phyloP scores from a whole-genome alignment of 2,888 invertebrate genomes.

The Acleris holmiana region DNA sequence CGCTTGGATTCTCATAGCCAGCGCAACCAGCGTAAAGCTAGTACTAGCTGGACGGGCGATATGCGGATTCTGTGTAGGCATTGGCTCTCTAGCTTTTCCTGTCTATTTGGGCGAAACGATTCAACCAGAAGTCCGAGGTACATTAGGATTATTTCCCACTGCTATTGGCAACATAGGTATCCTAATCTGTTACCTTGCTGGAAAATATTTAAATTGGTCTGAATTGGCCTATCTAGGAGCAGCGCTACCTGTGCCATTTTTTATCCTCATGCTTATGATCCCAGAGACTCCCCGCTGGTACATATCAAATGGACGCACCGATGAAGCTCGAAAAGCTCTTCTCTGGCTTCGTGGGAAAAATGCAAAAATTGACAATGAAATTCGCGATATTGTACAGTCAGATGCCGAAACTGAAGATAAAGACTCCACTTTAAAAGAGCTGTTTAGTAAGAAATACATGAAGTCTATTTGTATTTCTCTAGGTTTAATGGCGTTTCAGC shows the following conservation, averaged over 20 bases:
- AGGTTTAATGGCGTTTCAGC: slow-evolving; percentile 97
- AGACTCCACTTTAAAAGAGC: slow-evolving; percentile 85
- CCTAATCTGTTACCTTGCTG: slow-evolving; percentile 90
- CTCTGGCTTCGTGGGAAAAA: slow-evolving; percentile 93
- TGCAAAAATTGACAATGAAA: slow-evolving; percentile 91
- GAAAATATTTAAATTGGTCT: slow-evolving; percentile 92
- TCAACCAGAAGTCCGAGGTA: slow-evolving; percentile 95
- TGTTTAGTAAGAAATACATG: slow-evolving; percentile 88
- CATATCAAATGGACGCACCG: slow-evolving; percentile 89
- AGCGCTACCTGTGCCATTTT: slow-evolving; percentile 89
- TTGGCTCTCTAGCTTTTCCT: slow-evolving; percentile 94
- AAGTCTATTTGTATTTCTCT: slow-evolving; percentile 92
- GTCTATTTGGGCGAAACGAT: slow-evolving; percentile 97
- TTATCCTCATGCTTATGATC: slow-evolving; percentile 92
- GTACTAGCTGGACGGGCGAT: slow-evolving; percentile 91
- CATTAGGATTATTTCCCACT: slow-evolving; percentile 93
- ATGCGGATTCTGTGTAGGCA: slow-evolving; percentile 94
- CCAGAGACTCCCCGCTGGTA: slow-evolving; percentile 98
- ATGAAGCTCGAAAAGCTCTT: slow-evolving; percentile 90
- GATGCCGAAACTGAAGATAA: slow-evolving; percentile 88
- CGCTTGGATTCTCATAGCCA: slow-evolving; percentile 93
- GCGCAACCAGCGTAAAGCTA: slow-evolving; percentile 88
- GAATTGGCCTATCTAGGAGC: slow-evolving; percentile 92
- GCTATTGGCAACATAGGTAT: slow-evolving; percentile 95
- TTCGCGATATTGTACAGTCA: slow-evolving; percentile 88